A percentile compares a stretch with the other conserved stretches of the same genome.
Evolutionary conservation across 2,797 vertebrate genomes (phyloP).

Genomic region (Lepus townsendii): DNA sequence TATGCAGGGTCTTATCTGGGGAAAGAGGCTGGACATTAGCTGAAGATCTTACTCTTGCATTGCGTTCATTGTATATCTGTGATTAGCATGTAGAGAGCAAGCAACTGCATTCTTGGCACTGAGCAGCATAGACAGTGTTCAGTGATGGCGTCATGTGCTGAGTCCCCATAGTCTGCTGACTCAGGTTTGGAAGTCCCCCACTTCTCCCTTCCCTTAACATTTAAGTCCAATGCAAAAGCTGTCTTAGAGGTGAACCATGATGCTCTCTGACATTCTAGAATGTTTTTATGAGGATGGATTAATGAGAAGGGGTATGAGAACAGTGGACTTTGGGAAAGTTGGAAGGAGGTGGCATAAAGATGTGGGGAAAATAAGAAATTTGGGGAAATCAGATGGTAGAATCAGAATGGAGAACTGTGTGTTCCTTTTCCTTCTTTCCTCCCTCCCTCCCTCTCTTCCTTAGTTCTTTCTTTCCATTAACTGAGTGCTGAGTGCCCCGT

Average conservation of each 20-base stretch:
- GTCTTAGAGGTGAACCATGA: neutral
- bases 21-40: too few relatives aligned
- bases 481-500: neutral
- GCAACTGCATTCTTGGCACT: neutral
- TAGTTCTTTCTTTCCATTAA: neutral
- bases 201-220: neutral
- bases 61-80: neutral
- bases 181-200: neutral
- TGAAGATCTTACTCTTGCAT: neutral
- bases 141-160: too few relatives aligned
- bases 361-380: fast-evolving
- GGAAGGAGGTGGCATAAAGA: neutral
- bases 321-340: neutral
- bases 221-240: neutral
- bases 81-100: neutral
- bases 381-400: too few relatives aligned
- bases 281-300: neutral
- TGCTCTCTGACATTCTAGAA: neutral
- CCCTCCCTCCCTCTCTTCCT: neutral
- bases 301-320: neutral
- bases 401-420: neutral
- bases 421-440: neutral
- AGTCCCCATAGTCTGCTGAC: too few relatives aligned
- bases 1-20: fast-evolving
- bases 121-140: neutral